Conservation (phyloP, 1,140 invertebrate species). For the Helicorthomorpha holstii region DNA sequence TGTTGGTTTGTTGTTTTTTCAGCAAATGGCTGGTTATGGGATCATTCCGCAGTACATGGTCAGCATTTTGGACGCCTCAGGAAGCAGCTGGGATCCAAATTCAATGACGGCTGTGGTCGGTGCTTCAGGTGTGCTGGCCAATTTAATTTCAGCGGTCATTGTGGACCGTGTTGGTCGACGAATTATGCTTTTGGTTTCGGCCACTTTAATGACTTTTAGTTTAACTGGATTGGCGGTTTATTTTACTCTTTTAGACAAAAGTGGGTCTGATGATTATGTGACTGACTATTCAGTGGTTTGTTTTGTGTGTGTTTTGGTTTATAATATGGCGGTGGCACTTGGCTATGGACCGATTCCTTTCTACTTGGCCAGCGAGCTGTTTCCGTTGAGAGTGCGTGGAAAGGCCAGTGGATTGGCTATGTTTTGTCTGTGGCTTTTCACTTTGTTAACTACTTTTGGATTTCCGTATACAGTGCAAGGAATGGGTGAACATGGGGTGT, state of each 20-base stretch:
- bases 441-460: no score
- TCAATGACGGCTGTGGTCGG: neutral
- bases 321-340: neutral
- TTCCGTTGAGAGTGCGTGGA: neutral
- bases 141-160: neutral
- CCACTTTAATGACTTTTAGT: neutral
- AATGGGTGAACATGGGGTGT: neutral
- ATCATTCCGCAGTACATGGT: neutral
- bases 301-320: neutral
- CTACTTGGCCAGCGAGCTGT: neutral
- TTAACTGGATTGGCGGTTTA: neutral
- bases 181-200: neutral
- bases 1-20: neutral
- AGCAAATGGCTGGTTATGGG: neutral
- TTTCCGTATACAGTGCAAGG: no score
- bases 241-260: neutral
- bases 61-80: neutral
- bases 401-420: no score
- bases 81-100: neutral
- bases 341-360: neutral
- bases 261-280: neutral
- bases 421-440: no score
- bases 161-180: neutral
- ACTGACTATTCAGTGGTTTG: neutral
- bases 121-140: neutral